Evolutionary conservation across 2,888 invertebrate genomes (phyloP).

Genomic region (Lasioglossum pauxillum): DNA sequence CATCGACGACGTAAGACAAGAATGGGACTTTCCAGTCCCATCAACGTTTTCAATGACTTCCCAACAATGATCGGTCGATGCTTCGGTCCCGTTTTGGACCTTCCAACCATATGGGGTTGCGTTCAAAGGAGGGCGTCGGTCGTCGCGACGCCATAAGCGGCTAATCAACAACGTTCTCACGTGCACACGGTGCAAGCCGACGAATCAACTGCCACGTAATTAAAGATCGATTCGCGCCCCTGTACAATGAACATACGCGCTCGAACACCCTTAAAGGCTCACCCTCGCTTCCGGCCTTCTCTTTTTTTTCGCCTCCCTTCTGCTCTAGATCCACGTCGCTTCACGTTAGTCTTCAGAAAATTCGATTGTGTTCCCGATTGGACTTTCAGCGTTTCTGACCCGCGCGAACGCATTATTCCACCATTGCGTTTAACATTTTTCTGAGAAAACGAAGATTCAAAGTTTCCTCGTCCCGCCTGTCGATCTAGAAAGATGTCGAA

Average conservation of each 20-base stretch:
- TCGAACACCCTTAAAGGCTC: constrained; percentile 46
- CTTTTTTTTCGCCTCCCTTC: constrained; percentile 40
- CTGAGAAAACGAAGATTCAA: neutral
- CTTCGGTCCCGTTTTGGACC: constrained; percentile 68
- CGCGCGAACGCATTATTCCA: constrained; percentile 4
- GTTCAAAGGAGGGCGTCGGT: constrained; percentile 52
- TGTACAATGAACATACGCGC: constrained; percentile 31
- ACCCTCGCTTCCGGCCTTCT: constrained; percentile 53
- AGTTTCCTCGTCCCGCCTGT: neutral
- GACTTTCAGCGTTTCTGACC: constrained; percentile 62
- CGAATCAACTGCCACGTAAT: constrained; percentile 51
- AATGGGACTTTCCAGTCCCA: neutral
- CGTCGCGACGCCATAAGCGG: constrained; percentile 37
- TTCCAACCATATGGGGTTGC: constrained; percentile 71
- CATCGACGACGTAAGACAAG: constrained; percentile 38
- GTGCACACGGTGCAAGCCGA: constrained; percentile 66
- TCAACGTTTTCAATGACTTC: neutral
- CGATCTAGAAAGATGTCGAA: constrained; percentile 7
- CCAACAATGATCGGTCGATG: constrained; percentile 27
- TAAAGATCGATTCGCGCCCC: constrained; percentile 58
- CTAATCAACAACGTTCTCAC: constrained; percentile 45
- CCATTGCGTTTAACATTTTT: constrained; percentile 15
- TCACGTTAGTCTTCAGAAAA: constrained; percentile 47
- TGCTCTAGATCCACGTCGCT: constrained; percentile 37
- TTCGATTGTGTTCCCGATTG: constrained; percentile 69